Percentiles rank a stretch among this genome's conserved stretches.
phyloP scores from a whole-genome alignment of 2,888 invertebrate species.

The Troides helena region DNA sequence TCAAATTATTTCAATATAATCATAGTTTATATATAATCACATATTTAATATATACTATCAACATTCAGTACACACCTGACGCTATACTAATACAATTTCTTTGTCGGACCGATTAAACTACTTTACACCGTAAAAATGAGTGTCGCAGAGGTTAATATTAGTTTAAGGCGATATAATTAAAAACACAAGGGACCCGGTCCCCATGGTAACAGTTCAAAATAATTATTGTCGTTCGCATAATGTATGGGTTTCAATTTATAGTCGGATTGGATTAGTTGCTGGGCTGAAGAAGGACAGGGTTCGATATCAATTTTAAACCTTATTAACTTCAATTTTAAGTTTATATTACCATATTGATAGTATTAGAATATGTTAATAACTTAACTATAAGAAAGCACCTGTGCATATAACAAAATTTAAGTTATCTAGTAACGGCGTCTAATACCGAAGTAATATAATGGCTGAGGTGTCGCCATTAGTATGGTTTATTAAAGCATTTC shows the following conservation, averaged over 20 bases:
- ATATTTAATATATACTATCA: no score
- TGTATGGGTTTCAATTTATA: conserved; percentile 19
- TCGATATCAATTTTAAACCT: neutral
- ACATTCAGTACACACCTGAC: no score
- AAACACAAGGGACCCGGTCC: conserved; percentile 17
- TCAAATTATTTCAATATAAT: no score
- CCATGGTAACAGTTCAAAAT: conserved; percentile 27
- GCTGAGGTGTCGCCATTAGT: neutral
- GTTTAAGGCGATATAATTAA: neutral
- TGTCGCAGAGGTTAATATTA: no score
- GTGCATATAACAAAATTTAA: conserved; percentile 6
- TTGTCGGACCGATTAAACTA: neutral
- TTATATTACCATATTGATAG: neutral
- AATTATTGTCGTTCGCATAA: conserved; percentile 23
- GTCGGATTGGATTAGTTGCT: conserved; percentile 8
- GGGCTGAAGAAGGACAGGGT: neutral
- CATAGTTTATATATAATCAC: no score
- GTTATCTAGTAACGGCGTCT: neutral
- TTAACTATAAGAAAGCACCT: conserved; percentile 13
- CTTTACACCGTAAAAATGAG: conserved; percentile 6
- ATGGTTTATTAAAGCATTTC: neutral
- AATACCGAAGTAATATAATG: neutral
- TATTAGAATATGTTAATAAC: conserved; percentile 2
- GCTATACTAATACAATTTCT: no score
- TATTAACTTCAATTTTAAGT: neutral